Evolutionary conservation across 2,888 invertebrate species (phyloP).

Genomic region (Trypoxylon attenuatum): DNA sequence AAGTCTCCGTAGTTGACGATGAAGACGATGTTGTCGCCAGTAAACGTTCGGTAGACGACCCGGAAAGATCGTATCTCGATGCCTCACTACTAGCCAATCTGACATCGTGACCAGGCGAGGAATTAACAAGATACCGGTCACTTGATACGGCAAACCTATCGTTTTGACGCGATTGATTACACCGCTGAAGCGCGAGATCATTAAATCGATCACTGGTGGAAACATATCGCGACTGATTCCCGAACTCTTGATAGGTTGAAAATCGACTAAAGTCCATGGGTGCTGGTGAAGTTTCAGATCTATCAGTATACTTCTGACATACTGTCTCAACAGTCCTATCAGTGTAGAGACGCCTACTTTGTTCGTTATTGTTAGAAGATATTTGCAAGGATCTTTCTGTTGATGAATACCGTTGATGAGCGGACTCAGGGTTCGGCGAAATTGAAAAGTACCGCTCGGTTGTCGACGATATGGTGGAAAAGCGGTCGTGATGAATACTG

Average conservation of each 20-base stretch:
- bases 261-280: slow-evolving; percentile 59
- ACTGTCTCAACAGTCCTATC: slow-evolving; percentile 61
- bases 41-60: slow-evolving; percentile 68
- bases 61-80: slow-evolving; percentile 50
- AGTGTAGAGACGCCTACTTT: slow-evolving; percentile 43
- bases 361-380: slow-evolving; percentile 24
- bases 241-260: slow-evolving; percentile 60
- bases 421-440: slow-evolving; percentile 65
- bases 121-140: slow-evolving; percentile 62
- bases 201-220: slow-evolving; percentile 63
- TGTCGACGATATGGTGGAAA: slow-evolving; percentile 50
- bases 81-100: slow-evolving; percentile 31
- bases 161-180: slow-evolving; percentile 57
- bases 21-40: slow-evolving; percentile 66
- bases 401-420: slow-evolving; percentile 67
- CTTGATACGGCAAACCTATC: slow-evolving; percentile 58
- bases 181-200: slow-evolving; percentile 65
- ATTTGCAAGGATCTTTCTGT: slow-evolving; percentile 57
- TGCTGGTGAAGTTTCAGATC: slow-evolving; percentile 64
- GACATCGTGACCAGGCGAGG: slow-evolving; percentile 61
- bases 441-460: slow-evolving; percentile 64
- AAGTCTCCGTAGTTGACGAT: slow-evolving; percentile 64
- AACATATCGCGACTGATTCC: slow-evolving; percentile 58
- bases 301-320: slow-evolving; percentile 65
- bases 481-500: slow-evolving; percentile 61